Conservation (phyloP, 1,140 invertebrate species). For the Cherax destructor region DNA sequence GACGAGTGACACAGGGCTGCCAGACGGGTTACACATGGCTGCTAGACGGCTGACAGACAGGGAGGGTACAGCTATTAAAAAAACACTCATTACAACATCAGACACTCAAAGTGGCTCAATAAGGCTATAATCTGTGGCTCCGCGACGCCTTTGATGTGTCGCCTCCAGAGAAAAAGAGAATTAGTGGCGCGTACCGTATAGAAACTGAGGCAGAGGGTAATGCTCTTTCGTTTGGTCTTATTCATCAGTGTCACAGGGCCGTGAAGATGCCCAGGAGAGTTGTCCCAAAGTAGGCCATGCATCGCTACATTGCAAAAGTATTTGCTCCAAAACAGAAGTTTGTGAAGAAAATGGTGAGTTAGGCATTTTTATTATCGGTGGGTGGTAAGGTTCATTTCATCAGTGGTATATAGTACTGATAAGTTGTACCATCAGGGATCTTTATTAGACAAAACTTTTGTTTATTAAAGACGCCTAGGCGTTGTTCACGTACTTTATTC, state of each 20-base stretch:
- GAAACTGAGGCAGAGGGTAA: slow-evolving; percentile 35
- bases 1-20: too few relatives aligned
- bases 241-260: slow-evolving; percentile 12
- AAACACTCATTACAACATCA: background rate
- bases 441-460: too few relatives aligned
- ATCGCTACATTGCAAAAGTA: slow-evolving; percentile 36
- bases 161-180: slow-evolving; percentile 10
- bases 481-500: too few relatives aligned
- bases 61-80: background rate
- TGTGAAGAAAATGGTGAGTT: background rate
- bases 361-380: background rate
- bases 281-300: slow-evolving; percentile 29
- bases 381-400: background rate
- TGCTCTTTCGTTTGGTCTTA: slow-evolving; percentile 40
- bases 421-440: too few relatives aligned
- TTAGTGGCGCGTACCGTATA: slow-evolving; percentile 17
- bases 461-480: too few relatives aligned
- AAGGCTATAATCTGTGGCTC: slow-evolving; percentile 11
- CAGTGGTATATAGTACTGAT: too few relatives aligned
- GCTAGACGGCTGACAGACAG: background rate
- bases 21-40: too few relatives aligned
- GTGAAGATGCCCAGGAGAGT: background rate
- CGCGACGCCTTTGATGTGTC: slow-evolving; percentile 12
- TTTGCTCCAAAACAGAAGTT: background rate
- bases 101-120: slow-evolving; percentile 3